These are phyloP conservation scores for Tautogolabrus adspersus DNA, from an alignment of 2,113 vertebrate genomes.

Conservation along the genomic window DNA sequence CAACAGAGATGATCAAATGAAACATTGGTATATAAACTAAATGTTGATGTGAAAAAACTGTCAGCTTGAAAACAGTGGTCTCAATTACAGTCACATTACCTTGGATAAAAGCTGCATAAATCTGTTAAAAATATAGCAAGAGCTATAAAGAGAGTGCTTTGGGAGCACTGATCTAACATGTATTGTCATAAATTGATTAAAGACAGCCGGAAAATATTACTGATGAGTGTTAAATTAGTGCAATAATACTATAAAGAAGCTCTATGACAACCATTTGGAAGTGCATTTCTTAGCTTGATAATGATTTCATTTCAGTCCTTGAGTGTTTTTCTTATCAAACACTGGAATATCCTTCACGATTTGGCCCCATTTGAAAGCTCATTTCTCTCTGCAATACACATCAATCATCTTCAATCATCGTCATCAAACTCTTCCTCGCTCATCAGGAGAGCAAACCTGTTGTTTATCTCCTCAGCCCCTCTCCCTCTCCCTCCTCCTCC, in stretches of 20 bases:
- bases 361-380: constrained; percentile 1
- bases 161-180: not conserved
- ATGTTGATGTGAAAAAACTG: constrained; percentile 9
- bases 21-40: not conserved
- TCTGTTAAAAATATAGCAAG: constrained; percentile 21
- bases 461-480: constrained; percentile 57
- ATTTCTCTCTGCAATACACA: not conserved
- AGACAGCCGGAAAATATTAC: no score
- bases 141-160: not conserved
- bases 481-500: constrained; percentile 20
- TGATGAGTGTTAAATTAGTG: constrained; percentile 16
- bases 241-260: constrained; percentile 3
- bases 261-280: constrained; percentile 15
- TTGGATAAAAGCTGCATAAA: constrained; percentile 14
- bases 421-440: constrained; percentile 60
- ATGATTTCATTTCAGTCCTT: constrained; percentile 16
- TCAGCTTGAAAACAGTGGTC: not conserved
- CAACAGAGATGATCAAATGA: not conserved
- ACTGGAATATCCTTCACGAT: constrained; percentile 50
- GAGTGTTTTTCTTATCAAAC: constrained; percentile 31
- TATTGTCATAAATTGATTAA: not conserved
- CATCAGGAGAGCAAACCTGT: constrained; percentile 77
- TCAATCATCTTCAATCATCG: constrained; percentile 20
- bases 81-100: constrained; percentile 13
- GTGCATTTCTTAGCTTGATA: not conserved